Evolutionary conservation across 2,113 vertebrate genomes (phyloP), one percentile per base, ranked within the genome.

Genomic region (Eolophus roseicapilla): DNA sequence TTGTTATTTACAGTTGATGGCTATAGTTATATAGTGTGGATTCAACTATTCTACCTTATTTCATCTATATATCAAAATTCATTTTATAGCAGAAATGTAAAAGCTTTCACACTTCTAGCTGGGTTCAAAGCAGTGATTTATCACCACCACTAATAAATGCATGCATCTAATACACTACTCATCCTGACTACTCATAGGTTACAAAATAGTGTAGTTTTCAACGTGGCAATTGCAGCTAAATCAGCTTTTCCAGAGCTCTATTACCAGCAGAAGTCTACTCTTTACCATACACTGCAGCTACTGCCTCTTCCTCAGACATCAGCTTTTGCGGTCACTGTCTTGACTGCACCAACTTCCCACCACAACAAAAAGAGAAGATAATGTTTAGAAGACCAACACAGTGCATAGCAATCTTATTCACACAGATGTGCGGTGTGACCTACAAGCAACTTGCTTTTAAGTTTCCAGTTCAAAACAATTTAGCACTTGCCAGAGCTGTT

Each of bases 331-430:
- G 9, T 33, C 68, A 53, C 29, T 67, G 62, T 47, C 46, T 73
- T 18, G 28, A 43, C 46, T 47, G 39, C 13, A 60, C 16, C 41
- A 74, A 63, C 13, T 16, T 62, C 47, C 27, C 8, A 37, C 46
- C 27, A 55, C 29, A 12, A 67, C 25, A 41, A 67, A 60, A 27
- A 19, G 33, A 52, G 16, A 69, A 53, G 41, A 10, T 39, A 50
- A 77, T 0, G 0, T 41, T 33, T 24, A 59, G n/a, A 73, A 67
- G 46, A 57, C 52, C 25, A 49, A 8, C 53, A 28, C 0, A 28
- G 80, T 62, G 67, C 67, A 28, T 8, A 73, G 31, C 59, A 73
- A 44, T 16, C 21, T 14, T n/a, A 31, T 59, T 52, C n/a, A 46
- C 50, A 47, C 44, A 63, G 69, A 55, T 31, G 11, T 28, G 25